A percentile compares a stretch with the other conserved stretches of the same genome.
Conservation (phyloP, 23 tunicate genomes). For the Styela plicata region DNA sequence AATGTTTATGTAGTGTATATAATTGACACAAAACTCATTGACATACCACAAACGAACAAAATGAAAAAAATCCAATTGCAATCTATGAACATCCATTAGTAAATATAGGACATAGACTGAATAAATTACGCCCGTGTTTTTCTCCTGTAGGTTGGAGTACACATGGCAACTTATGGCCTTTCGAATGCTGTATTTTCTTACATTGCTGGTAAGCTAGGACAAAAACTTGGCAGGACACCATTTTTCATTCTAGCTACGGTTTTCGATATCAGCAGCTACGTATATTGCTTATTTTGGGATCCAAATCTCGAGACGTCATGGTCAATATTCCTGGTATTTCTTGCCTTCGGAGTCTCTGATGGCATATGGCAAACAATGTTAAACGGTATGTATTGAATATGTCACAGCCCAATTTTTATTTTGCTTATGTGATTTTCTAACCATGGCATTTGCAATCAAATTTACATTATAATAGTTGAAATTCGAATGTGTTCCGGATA, state of each 20-base stretch:
- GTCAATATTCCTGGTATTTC: not conserved
- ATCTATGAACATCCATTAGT: too few species aligned
- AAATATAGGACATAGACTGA: too few species aligned
- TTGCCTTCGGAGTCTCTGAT: not conserved
- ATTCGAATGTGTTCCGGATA: too few species aligned
- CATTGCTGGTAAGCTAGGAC: not conserved
- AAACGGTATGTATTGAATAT: not conserved
- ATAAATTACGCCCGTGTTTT: too few species aligned
- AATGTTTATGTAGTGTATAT: too few species aligned
- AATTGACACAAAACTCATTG: too few species aligned
- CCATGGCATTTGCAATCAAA: too few species aligned
- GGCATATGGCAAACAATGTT: constrained; percentile 17
- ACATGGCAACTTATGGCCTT: constrained; percentile 4
- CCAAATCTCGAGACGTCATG: not conserved
- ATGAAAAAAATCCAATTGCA: too few species aligned
- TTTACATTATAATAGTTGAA: too few species aligned
- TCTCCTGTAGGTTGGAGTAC: constrained; percentile 13
- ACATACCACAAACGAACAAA: too few species aligned
- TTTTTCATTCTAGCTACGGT: not conserved
- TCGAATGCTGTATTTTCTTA: not conserved
- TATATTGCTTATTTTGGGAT: not conserved
- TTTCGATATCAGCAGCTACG: not conserved
- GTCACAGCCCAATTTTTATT: too few species aligned
- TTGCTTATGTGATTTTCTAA: too few species aligned
- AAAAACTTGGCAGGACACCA: not conserved